A percentile compares a stretch with the other conserved stretches of the same genome.
These are phyloP conservation scores for Pseudanteris insignis DNA, from an alignment of 2,888 invertebrate species.

Conservation along the genomic window DNA sequence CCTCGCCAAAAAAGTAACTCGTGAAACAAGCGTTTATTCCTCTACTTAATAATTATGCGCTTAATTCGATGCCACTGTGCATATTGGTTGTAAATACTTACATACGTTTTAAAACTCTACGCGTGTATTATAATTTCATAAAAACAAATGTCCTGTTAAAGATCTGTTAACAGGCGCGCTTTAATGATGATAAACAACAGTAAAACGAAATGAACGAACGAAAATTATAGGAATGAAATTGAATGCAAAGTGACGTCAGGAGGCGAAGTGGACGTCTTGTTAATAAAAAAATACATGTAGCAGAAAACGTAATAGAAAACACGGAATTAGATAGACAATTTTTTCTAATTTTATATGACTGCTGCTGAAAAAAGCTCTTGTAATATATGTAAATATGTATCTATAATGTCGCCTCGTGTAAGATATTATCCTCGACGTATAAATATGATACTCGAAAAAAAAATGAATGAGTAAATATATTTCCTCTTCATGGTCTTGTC, in stretches of 20 bases:
- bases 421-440: constrained; percentile 58
- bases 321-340: constrained; percentile 61
- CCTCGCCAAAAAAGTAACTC: constrained; percentile 55
- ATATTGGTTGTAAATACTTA: constrained; percentile 44
- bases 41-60: constrained; percentile 52
- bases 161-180: constrained; percentile 7
- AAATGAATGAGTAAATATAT: constrained; percentile 9
- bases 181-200: constrained; percentile 7
- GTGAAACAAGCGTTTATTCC: constrained; percentile 48
- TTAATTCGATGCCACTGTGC: constrained; percentile 48
- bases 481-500: constrained; percentile 43
- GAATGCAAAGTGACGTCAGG: constrained; percentile 13
- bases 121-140: constrained; percentile 44
- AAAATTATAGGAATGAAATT: no score
- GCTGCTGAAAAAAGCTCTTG: constrained; percentile 56
- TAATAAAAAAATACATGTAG: constrained; percentile 33
- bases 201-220: constrained; percentile 12
- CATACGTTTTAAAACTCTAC: constrained; percentile 42
- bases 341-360: constrained; percentile 67
- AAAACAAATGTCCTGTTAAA: constrained; percentile 37
- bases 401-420: constrained; percentile 64
- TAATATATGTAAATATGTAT: constrained; percentile 67
- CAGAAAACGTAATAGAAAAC: constrained; percentile 42
- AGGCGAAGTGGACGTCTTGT: constrained; percentile 20
- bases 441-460: constrained; percentile 47